Conservation (phyloP, 2,113 vertebrate species). For the Malaclemys terrapin region DNA sequence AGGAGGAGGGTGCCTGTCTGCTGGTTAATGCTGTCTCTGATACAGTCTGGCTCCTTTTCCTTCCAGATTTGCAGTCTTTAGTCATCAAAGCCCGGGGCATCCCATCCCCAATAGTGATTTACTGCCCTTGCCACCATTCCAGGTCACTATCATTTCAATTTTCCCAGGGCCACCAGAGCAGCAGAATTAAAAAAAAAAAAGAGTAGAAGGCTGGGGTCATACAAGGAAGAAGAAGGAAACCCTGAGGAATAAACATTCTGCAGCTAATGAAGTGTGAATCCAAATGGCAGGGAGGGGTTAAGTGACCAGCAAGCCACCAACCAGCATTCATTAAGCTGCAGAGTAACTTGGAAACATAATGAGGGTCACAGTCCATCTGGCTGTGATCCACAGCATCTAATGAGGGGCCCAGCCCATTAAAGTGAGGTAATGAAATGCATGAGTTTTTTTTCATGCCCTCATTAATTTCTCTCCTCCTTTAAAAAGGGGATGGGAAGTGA, state of each 20-base stretch:
- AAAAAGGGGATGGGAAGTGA: background rate
- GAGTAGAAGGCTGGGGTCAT: background rate
- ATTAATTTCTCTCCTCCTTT: background rate
- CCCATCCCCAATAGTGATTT: background rate
- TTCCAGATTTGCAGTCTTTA: background rate
- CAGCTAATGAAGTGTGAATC: conserved; percentile 50
- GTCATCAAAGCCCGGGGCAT: background rate
- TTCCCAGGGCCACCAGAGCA: conserved; percentile 5
- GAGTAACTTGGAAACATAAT: background rate
- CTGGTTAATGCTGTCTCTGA: background rate
- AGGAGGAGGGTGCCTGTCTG: background rate
- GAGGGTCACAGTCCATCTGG: background rate
- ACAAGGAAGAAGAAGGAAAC: conserved; percentile 35
- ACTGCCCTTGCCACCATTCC: background rate
- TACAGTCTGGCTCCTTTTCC: background rate
- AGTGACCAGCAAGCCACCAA: background rate
- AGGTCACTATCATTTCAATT: background rate
- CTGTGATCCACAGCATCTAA: background rate
- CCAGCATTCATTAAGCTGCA: background rate
- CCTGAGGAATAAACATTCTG: conserved; percentile 31
- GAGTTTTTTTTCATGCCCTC: background rate
- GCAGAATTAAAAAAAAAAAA: conserved; percentile 2
- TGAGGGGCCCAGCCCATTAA: background rate
- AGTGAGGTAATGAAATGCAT: background rate
- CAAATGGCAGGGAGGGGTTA: background rate